A percentile compares a stretch with the other conserved stretches of the same genome.
phyloP scores from a whole-genome alignment of 2,888 invertebrate species.

The Philonicus albiceps region DNA sequence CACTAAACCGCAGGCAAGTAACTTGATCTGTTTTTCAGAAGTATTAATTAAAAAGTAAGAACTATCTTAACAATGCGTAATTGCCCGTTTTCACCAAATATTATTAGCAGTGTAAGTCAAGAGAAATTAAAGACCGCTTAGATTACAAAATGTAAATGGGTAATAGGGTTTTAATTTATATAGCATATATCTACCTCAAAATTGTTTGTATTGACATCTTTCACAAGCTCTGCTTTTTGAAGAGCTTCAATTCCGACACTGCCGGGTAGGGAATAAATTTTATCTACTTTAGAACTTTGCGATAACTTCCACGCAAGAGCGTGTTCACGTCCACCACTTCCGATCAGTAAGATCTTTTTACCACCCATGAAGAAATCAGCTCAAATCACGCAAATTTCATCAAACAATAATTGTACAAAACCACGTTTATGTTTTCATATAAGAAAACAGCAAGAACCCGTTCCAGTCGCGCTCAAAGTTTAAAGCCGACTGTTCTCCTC shows the following conservation, averaged over 20 bases:
- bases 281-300: conserved; percentile 75
- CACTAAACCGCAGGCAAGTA: background rate
- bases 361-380: conserved; percentile 44
- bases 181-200: conserved; percentile 68
- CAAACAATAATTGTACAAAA: background rate
- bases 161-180: background rate
- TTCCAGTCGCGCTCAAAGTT: background rate
- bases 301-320: conserved; percentile 93
- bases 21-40: background rate
- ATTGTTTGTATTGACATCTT: conserved; percentile 70
- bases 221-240: conserved; percentile 71
- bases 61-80: background rate
- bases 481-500: background rate
- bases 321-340: conserved; percentile 95
- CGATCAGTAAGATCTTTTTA: conserved; percentile 80
- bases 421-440: background rate
- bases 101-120: background rate
- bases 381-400: too few relatives aligned
- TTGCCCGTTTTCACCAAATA: background rate
- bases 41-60: background rate
- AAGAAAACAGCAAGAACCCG: background rate
- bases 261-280: conserved; percentile 86
- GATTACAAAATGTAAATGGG: background rate
- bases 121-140: background rate
- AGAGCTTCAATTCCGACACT: conserved; percentile 80